Conservation (phyloP, 2,797 vertebrate species). For the Gymnocypris eckloni region DNA sequence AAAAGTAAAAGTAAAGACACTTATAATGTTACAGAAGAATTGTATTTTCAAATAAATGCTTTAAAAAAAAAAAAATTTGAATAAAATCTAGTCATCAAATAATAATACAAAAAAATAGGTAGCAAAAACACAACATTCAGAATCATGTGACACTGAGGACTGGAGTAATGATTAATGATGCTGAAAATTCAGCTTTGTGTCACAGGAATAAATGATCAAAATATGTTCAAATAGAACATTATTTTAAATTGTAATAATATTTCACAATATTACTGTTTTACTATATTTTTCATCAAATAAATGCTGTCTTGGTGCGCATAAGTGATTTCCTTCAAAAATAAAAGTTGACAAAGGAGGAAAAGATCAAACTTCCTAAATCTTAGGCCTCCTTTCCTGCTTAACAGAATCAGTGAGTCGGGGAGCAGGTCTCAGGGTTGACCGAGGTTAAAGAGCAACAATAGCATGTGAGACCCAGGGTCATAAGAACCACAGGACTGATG, state of each 20-base stretch:
- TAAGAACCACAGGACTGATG: conserved; percentile 18
- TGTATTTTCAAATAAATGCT: neutral
- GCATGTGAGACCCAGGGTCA: neutral
- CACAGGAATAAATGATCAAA: neutral
- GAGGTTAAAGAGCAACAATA: conserved; percentile 39
- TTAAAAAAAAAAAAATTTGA: no score
- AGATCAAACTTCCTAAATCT: conserved; percentile 4
- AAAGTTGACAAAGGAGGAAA: neutral
- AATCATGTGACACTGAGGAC: neutral
- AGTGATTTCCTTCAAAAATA: neutral
- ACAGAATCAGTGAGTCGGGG: conserved; percentile 12
- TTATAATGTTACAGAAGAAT: no score
- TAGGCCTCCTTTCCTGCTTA: neutral
- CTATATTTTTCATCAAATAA: neutral
- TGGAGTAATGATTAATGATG: neutral
- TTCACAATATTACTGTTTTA: neutral
- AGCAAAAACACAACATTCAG: neutral
- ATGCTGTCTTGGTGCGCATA: neutral
- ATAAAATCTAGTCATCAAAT: neutral
- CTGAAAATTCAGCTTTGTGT: neutral
- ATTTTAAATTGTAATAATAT: neutral
- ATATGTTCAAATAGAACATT: neutral
- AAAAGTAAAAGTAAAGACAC: neutral
- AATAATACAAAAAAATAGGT: neutral
- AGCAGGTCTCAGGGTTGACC: conserved; percentile 10